Conservation (phyloP, 2,113 vertebrate species). For the Mandrillus leucophaeus region DNA sequence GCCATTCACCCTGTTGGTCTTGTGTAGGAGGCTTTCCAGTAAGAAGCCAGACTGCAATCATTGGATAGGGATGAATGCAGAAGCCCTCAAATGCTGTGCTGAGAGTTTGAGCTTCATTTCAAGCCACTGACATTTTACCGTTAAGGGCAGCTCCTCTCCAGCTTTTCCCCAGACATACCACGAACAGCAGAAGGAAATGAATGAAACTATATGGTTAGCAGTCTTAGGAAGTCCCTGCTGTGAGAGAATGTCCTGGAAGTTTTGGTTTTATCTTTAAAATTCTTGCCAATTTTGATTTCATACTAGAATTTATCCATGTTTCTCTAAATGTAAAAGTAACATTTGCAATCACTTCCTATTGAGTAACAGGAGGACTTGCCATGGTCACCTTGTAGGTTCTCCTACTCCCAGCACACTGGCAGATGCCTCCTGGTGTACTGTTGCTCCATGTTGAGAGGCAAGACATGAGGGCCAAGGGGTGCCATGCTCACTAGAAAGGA, state of each 20-base stretch:
- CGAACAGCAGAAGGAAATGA: not conserved
- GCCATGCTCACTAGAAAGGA: not conserved
- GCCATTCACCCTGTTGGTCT: not conserved
- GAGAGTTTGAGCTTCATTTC: not conserved
- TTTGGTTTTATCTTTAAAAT: not conserved
- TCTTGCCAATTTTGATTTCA: not conserved
- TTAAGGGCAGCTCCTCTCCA: not conserved
- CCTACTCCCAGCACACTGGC: not conserved
- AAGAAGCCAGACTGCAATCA: not conserved
- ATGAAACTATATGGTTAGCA: fast-evolving
- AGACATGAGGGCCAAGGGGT: too few relatives aligned
- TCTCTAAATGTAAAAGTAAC: not conserved
- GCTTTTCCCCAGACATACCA: not conserved
- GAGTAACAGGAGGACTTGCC: not conserved
- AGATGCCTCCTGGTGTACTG: not conserved
- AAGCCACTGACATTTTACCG: not conserved
- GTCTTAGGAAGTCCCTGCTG: not conserved
- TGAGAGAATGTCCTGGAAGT: not conserved
- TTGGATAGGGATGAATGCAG: not conserved
- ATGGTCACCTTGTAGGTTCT: not conserved
- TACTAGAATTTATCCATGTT: not conserved
- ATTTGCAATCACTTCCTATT: not conserved
- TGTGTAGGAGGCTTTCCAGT: not conserved
- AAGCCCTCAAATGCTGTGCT: not conserved
- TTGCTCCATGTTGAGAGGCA: not conserved